Evolutionary conservation across 1,140 invertebrate species (phyloP), one percentile per base, ranked within the genome.

Genomic region (Hormaphis cornu): DNA sequence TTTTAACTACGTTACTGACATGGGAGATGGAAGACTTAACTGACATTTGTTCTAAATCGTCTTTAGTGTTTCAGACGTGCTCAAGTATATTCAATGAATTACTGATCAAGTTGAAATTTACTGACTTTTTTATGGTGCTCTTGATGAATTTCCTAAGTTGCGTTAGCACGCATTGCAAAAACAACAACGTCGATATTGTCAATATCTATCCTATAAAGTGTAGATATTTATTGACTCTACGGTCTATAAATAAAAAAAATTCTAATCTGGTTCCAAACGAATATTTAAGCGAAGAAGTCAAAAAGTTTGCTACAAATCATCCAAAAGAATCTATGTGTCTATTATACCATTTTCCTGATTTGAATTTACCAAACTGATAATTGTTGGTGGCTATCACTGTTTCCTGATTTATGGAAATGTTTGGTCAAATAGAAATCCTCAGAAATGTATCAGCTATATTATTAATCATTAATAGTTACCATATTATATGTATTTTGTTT

Each of bases 21-120:
- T 66, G 28, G 44, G 18, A 30, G 22, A 33, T 30, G 0, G 7
- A 66, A 1, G 24, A 66, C 1, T 22, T 66, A 35, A 22, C 35
- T 16, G 28, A 66, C 4, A 24, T 66, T 16, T 66, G 61, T 9
- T 30, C 28, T 10, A 50, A 33, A 37, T 66, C 61, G 24, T 28
- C 61, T 6, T 16, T 48, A 10, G 18, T 50, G 1, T 66, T 66
- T 10, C 61, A 66, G 50, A 33, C 44, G 24, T 66, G 61, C 12
- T 66, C 61, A 20, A 66, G 61, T 16, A 66, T 66, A 16, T 48
- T 66, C 5, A 66, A 66, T 12, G 44, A 66, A 50, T 20, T 66
- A 16, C 28, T 66, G 2, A 66, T 66, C 2, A 66, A 35, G 35
- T 33, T 48, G 18, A 66, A 66, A 10, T 66, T 66, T 46, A 20